Conservation (phyloP, 2,888 invertebrate genomes). For the Pristionchus maxplancki region DNA sequence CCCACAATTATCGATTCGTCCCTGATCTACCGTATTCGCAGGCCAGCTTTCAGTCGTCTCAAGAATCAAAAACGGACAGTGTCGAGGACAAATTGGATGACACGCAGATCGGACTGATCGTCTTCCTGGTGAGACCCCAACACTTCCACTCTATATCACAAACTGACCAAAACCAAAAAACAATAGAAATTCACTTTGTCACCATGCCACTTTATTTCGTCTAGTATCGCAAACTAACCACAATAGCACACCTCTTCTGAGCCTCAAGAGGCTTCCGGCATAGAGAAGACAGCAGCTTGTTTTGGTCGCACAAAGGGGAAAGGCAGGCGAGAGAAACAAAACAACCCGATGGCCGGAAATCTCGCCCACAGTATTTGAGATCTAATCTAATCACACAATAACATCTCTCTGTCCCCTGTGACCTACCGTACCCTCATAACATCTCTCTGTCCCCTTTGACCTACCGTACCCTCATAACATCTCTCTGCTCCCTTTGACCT, state of each 20-base stretch:
- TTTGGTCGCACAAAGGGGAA: not conserved
- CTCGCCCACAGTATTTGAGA: not conserved
- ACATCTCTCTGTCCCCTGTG: too few species aligned
- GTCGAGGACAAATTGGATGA: constrained; percentile 34
- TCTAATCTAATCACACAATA: too few species aligned
- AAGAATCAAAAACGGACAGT: constrained; percentile 9
- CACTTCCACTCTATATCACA: too few species aligned
- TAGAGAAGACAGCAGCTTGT: not conserved
- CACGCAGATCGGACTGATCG: constrained; percentile 21
- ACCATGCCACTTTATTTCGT: not conserved
- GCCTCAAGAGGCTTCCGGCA: constrained; percentile 13
- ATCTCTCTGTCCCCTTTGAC: too few species aligned
- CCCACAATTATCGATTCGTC: not conserved
- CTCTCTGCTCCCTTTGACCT: too few species aligned
- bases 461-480: too few species aligned
- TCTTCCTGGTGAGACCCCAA: constrained; percentile 29
- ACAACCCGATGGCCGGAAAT: not conserved
- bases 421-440: too few species aligned
- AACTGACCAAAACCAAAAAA: not conserved
- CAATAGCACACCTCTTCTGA: not conserved
- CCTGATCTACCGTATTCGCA: not conserved
- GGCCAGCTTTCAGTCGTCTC: constrained; percentile 16
- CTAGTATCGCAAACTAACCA: not conserved
- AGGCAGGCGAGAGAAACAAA: not conserved
- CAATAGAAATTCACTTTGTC: not conserved